Evolutionary conservation across 1,140 invertebrate genomes (phyloP).

Genomic region (Calosoma granatense): DNA sequence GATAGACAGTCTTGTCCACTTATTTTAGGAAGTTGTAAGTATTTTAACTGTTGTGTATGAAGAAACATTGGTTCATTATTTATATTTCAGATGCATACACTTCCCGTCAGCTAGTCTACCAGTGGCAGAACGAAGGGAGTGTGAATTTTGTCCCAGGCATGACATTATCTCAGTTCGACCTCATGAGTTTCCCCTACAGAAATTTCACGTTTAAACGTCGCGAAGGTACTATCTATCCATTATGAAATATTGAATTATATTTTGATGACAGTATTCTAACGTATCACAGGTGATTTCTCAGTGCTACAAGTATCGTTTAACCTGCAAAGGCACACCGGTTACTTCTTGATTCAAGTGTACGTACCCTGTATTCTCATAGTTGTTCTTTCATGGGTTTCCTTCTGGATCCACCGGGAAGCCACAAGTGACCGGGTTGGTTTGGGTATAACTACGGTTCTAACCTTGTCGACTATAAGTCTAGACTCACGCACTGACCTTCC

Average conservation of each 20-base stretch:
- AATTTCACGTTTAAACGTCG: slow-evolving; percentile 66
- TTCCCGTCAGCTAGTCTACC: slow-evolving; percentile 75
- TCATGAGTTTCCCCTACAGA: slow-evolving; percentile 74
- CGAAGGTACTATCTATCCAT: slow-evolving; percentile 45
- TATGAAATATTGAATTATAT: not conserved
- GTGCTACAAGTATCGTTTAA: slow-evolving; percentile 84
- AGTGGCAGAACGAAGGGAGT: slow-evolving; percentile 73
- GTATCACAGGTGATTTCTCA: slow-evolving; percentile 56
- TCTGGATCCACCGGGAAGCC: slow-evolving; percentile 94
- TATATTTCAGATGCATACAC: slow-evolving; percentile 76
- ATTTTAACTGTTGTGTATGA: slow-evolving; percentile 14
- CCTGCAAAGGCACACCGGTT: slow-evolving; percentile 80
- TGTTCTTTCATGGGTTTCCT: slow-evolving; percentile 91
- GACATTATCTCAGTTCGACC: slow-evolving; percentile 85
- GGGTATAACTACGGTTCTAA: slow-evolving; percentile 86
- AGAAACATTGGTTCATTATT: not conserved
- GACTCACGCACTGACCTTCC: slow-evolving; percentile 85
- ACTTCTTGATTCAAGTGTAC: slow-evolving; percentile 91
- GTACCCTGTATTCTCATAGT: slow-evolving; percentile 91
- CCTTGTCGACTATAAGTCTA: slow-evolving; percentile 81
- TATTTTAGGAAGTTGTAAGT: slow-evolving; percentile 90
- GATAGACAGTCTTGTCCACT: slow-evolving; percentile 88
- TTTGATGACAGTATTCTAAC: not conserved
- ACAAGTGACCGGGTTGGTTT: slow-evolving; percentile 60
- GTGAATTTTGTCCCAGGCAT: slow-evolving; percentile 82